Percentiles rank a stretch among this genome's conserved stretches.
Evolutionary conservation across 2,888 invertebrate genomes (phyloP).

Genomic region (Polyploca ridens): DNA sequence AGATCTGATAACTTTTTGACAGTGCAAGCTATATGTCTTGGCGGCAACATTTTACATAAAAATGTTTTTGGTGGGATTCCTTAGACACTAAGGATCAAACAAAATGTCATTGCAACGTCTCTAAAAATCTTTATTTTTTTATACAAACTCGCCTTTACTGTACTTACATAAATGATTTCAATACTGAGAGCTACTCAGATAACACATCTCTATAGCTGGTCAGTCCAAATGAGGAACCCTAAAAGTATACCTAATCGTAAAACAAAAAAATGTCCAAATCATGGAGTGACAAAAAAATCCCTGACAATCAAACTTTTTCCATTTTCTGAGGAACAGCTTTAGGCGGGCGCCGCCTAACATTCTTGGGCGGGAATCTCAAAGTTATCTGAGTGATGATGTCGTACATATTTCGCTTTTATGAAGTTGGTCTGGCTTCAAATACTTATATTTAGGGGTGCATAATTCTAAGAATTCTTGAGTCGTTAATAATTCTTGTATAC

Average conservation of each 20-base stretch:
- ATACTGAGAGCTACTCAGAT: not conserved
- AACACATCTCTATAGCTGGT: not conserved
- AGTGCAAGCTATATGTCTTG: no score
- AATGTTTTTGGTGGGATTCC: no score
- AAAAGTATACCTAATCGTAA: slow-evolving; percentile 30
- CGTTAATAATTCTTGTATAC: no score
- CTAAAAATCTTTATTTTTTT: no score
- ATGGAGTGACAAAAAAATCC: slow-evolving; percentile 71
- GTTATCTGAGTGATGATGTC: slow-evolving; percentile 60
- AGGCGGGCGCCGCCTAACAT: slow-evolving; percentile 43
- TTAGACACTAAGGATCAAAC: no score
- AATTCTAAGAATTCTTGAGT: not conserved
- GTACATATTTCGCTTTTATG: slow-evolving; percentile 60
- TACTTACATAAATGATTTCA: not conserved
- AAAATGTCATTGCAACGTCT: no score
- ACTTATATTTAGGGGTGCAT: slow-evolving; percentile 17
- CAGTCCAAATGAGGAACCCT: not conserved
- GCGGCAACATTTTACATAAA: no score
- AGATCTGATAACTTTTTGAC: no score
- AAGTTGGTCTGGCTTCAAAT: slow-evolving; percentile 38
- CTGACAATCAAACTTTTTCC: slow-evolving; percentile 80
- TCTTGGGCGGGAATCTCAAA: slow-evolving; percentile 46
- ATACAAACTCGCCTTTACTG: no score
- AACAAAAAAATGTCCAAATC: slow-evolving; percentile 68
- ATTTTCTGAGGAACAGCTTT: slow-evolving; percentile 70